These are phyloP conservation scores for Osmerus eperlanus DNA, from an alignment of 2,113 vertebrate genomes.

Conservation along the genomic window DNA sequence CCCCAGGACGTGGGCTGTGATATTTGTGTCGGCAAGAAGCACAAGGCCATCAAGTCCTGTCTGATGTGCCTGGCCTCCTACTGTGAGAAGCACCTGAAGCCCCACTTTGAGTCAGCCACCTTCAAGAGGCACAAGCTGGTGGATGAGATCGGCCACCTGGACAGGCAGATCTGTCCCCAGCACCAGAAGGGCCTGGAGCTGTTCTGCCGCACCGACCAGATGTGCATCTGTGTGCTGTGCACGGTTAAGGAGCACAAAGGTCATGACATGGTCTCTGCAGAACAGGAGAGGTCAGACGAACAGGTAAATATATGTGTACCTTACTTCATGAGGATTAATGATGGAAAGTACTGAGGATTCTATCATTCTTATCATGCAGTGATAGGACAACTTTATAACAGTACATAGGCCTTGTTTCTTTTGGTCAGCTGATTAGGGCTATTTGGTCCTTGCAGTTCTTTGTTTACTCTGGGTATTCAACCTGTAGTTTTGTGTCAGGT, in stretches of 20 bases:
- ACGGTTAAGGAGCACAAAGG: constrained; percentile 80
- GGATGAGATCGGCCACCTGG: constrained; percentile 63
- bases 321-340: neutral
- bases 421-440: too few species aligned
- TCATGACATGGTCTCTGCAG: constrained; percentile 77
- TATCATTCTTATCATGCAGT: too few species aligned
- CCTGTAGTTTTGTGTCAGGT: constrained; percentile 11
- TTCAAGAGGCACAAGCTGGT: constrained; percentile 90
- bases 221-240: constrained; percentile 74
- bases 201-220: constrained; percentile 71
- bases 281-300: constrained; percentile 74
- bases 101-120: constrained; percentile 81
- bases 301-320: constrained; percentile 38
- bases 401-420: too few species aligned
- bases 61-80: constrained; percentile 91
- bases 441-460: neutral
- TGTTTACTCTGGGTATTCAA: neutral
- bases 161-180: constrained; percentile 74
- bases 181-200: constrained; percentile 79
- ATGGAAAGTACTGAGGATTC: too few species aligned
- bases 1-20: constrained; percentile 73
- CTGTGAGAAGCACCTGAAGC: constrained; percentile 84
- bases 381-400: too few species aligned
- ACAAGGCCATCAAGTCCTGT: constrained; percentile 81
- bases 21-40: constrained; percentile 79